Base-by-base conservation (phyloP, 2,113 vertebrate genomes). In the Cebus imitator region DNA sequence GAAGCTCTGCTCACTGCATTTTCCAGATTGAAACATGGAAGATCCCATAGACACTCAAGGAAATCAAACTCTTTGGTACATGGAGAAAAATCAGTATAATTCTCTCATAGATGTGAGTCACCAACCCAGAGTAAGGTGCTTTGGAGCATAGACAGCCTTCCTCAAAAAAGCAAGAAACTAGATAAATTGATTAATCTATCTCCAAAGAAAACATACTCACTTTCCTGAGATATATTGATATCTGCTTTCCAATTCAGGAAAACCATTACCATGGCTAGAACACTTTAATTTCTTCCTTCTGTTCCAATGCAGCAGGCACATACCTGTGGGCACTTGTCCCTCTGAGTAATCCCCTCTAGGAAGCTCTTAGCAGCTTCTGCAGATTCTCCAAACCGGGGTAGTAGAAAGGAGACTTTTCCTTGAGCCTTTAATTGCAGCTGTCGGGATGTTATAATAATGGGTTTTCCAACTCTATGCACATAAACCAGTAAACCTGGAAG, bases 251-350 rank as follows among this genome's bases (percentile, higher is more conserved):
- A 3, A 2, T 20, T 14, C 79, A 12, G 78, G 52, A 20, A 78
- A 79, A 50, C 55, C 7, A 10, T 21, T 7, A 0, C 6, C 21
- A n/a, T 0, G 0, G 12, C 58, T 23, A 18, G 43, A 43, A 27
- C 16, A 3, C 2, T 0, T 83, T 75, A 27, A n/a, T 37, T 4
- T 30, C n/a, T n/a, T 43, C 12, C 35, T 23, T 12, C 23, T 72
- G 35, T 32, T 30, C n/a, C 7, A 35, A 25, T 1, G 45, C 23
- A 20, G 20, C n/a, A 73, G 58, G 58, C 61, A 23, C 0, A 0
- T 23, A 35, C 43, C 50, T 43, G 5, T 1, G 5, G 45, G 20
- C 13, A 0, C 30, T 37, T 55, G 52, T 35, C 23, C 35, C 45
- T 82, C 45, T 12, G 21, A 35, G 21, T n/a, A 57, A 48, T 43